Evolutionary conservation across 2,113 vertebrate genomes (phyloP), one percentile per base, ranked within the genome.

Genomic region (Carassius carassius): DNA sequence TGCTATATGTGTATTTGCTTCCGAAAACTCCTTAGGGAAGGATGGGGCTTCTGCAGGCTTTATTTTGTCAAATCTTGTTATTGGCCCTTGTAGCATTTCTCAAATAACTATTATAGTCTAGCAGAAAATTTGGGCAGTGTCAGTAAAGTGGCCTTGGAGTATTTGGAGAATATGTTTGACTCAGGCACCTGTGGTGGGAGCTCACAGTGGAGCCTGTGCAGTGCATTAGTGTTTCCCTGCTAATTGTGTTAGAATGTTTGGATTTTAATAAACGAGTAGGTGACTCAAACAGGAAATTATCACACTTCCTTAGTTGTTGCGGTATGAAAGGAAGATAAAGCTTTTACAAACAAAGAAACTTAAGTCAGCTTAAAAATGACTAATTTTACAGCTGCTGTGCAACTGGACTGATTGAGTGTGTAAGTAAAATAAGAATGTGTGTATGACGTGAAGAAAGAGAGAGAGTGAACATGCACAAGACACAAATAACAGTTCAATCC

Each of bases 281-380:
- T 86, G 86, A 92, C 88, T 92, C 86, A 88, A 86, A 13, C 81
- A 85, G 88, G 75, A 87, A 86, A 85, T 78, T 9, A 0, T 41
- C 83, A 79, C 29, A 84, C 85, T 85, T 74, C 76, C 17, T 21
- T 72, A 86, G 82, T 86, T 70, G 86, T 85, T 88, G 78, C 88
- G 85, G 56, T 51, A 75, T 65, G 83, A 87, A 85, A 89, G 87
- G 77, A 67, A 87, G 85, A 88, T 89, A 87, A 87, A 37, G 56
- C 77, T 86, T 75, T 62, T 47, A 63, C 78, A 86, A 10, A 86
- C 86, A 69, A 74, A 78, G 84, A 80, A 88, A 70, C 90, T 88
- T 73, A 81, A 85, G 63, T n/a, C 51, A 87, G 83, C 82, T 90
- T 82, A 89, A 82, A 67, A 77, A 56, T 60, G 67, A 75, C 78